Conservation (phyloP, 2,797 vertebrate species). For the Cyprinodon diabolis region DNA sequence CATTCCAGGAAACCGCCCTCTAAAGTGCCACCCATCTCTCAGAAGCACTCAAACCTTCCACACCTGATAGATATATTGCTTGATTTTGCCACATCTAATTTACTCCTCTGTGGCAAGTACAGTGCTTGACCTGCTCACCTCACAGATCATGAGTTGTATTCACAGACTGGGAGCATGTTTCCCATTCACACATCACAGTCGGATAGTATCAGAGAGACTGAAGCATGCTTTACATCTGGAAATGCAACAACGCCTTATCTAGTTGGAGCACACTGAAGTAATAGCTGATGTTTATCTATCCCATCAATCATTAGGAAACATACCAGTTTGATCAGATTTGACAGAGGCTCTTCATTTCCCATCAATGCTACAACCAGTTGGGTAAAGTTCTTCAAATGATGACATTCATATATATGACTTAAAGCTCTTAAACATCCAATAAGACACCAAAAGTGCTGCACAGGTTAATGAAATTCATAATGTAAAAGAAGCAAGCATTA, state of each 20-base stretch:
- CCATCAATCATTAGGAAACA: background rate
- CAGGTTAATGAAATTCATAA: too few relatives aligned
- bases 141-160: background rate
- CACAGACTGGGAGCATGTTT: background rate
- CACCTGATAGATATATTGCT: constrained; percentile 26
- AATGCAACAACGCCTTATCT: background rate
- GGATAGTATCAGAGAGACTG: background rate
- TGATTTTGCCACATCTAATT: constrained; percentile 39
- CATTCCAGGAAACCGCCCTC: constrained; percentile 82
- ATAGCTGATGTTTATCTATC: background rate
- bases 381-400: too few relatives aligned
- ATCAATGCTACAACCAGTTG: background rate
- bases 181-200: constrained; percentile 1
- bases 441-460: too few relatives aligned
- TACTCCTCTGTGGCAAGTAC: constrained; percentile 30
- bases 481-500: too few relatives aligned
- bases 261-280: background rate
- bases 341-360: background rate
- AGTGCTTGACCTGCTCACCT: constrained; percentile 34
- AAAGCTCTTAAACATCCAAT: too few relatives aligned
- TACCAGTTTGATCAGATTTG: background rate
- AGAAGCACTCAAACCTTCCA: constrained; percentile 17
- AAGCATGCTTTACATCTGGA: background rate
- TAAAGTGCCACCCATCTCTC: constrained; percentile 58
- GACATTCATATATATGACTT: too few relatives aligned